Percentiles rank a stretch among this genome's conserved stretches.
Conservation (phyloP, 2,113 vertebrate species). For the Lycocorax pyrrhopterus region DNA sequence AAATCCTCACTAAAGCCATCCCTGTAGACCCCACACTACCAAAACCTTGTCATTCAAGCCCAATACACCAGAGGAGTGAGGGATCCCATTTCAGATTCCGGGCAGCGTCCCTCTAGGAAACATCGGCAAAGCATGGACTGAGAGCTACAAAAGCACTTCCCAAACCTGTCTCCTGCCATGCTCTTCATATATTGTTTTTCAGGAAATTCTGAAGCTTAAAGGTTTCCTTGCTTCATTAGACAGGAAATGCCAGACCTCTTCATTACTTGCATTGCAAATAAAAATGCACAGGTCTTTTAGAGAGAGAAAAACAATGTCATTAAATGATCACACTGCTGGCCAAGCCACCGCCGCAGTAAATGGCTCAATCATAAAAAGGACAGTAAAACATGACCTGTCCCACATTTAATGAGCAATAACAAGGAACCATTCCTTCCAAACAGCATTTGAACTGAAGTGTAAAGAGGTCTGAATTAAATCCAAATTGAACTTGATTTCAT, state of each 20-base stretch:
- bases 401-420: conserved; percentile 46
- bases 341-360: background rate
- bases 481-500: conserved; percentile 37
- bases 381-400: conserved; percentile 49
- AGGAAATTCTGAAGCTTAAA: background rate
- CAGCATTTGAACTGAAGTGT: conserved; percentile 8
- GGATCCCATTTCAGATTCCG: background rate
- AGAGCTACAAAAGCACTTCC: background rate
- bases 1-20: background rate
- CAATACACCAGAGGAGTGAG: background rate
- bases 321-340: conserved; percentile 27
- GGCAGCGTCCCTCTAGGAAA: background rate
- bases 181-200: background rate
- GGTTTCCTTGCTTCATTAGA: conserved; percentile 1
- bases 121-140: rapidly evolving
- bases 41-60: background rate
- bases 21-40: background rate
- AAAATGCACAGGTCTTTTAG: conserved; percentile 1
- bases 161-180: background rate
- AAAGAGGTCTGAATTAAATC: conserved; percentile 36
- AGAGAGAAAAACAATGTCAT: conserved; percentile 28
- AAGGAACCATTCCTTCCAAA: conserved; percentile 39
- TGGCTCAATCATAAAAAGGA: conserved; percentile 43
- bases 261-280: conserved; percentile 2
- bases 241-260: conserved; percentile 1